Percentiles rank a stretch among this genome's conserved stretches.
phyloP scores from a whole-genome alignment of 2,113 vertebrate genomes.

The Orientallactaga bullata region DNA sequence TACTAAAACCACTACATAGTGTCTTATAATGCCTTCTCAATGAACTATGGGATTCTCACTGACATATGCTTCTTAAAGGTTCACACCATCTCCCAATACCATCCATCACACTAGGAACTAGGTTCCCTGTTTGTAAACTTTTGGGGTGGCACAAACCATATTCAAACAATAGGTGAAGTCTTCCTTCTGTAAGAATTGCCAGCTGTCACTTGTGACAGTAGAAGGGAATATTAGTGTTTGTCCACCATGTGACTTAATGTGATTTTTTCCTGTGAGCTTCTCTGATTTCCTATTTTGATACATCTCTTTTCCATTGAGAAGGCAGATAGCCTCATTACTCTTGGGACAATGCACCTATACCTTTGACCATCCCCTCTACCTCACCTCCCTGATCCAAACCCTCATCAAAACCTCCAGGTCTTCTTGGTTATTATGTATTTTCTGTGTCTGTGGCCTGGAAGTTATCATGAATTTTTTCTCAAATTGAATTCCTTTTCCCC shows the following conservation, averaged over 20 bases:
- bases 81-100: not conserved
- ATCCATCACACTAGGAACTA: not conserved
- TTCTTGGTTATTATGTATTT: constrained; percentile 7
- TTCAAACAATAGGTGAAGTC: not conserved
- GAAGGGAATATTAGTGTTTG: not conserved
- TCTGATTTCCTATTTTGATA: not conserved
- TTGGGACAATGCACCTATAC: not conserved
- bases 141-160: not conserved
- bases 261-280: not conserved
- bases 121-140: not conserved
- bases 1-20: too few species aligned
- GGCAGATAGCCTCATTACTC: not conserved
- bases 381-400: not conserved
- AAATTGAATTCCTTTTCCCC: not conserved
- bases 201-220: not conserved
- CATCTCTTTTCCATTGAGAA: constrained; percentile 21
- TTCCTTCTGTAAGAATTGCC: constrained; percentile 9
- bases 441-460: not conserved
- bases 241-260: not conserved
- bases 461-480: not conserved
- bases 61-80: not conserved
- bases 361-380: not conserved
- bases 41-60: not conserved
- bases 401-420: not conserved
- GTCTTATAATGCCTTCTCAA: not conserved